These are phyloP conservation scores for Butastur rufipennis DNA, from an alignment of 2,113 vertebrate genomes.

Conservation along the genomic window DNA sequence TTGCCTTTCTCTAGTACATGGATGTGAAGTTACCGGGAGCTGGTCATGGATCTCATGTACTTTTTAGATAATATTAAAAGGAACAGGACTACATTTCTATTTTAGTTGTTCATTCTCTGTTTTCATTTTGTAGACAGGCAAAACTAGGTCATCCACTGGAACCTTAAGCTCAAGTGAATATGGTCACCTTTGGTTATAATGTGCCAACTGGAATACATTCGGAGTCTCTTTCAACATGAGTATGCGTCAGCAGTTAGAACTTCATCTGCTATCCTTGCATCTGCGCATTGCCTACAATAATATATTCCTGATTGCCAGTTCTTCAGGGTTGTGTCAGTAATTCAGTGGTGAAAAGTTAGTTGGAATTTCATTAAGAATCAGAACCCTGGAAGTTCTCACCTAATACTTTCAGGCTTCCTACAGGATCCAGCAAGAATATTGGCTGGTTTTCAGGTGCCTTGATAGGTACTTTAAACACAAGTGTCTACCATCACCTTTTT, in stretches of 20 bases:
- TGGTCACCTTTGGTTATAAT: neutral
- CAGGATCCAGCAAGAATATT: neutral
- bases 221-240: neutral
- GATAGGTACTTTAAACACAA: neutral
- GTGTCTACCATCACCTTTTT: neutral
- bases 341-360: neutral
- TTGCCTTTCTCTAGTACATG: neutral
- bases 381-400: neutral
- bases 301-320: neutral
- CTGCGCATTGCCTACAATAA: neutral
- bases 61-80: slow-evolving; percentile 4
- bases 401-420: neutral
- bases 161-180: neutral
- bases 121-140: slow-evolving; percentile 1
- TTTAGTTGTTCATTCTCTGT: neutral
- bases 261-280: neutral
- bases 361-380: neutral
- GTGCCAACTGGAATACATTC: neutral
- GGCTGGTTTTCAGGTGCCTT: neutral
- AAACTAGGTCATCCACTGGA: slow-evolving; percentile 11
- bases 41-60: neutral
- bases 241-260: neutral
- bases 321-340: neutral
- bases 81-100: neutral
- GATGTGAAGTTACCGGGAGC: neutral